Base-by-base conservation (phyloP, 2,888 invertebrate species). In the Eupithecia inturbata region DNA sequence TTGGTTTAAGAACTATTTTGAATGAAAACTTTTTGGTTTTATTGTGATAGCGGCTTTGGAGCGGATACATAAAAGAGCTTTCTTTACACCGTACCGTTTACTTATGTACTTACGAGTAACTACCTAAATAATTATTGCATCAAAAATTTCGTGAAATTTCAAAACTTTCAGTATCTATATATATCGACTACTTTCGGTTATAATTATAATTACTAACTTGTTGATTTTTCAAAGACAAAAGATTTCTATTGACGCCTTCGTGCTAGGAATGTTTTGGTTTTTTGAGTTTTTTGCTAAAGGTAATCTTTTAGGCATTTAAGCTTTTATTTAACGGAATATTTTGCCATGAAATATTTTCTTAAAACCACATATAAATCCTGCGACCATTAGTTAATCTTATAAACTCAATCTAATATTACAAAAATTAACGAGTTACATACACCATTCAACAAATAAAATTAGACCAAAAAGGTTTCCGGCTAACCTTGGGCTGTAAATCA, bases 401-500 rank as follows among this genome's bases (percentile, higher is more conserved):
- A 1, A 53, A 53, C 22, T 53, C 10, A 22, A 22, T 22, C 22
- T 53, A 22, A 26, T 1, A 57, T 26, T n/a, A 26, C 26, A 0
- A 57, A n/a, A 19, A 31, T 62, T 2, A 62, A 31, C 22, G n/a
- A 31, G 31, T 60, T n/a, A 60, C 2, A 1, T 22, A 36, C 28
- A n/a, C n/a, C n/a, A 64, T 31, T 49, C 67, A 70, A 26, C 70
- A 70, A 67, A 74, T n/a, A 71, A 63, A 39, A 68, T n/a, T 57
- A 45, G 64, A 62, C 31, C 28, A 39, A 53, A 68, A 67, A 74
- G 63, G 74, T 31, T 78, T 78, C 75, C 76, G 22, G 28, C 41
- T 26, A 67, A 72, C 80, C 80, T 79, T 79, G 80, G 77, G 73
- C 68, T 68, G 71, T 70, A 71, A 75, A 70, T 76, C 73, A 77